Conservation (phyloP, 2,113 vertebrate species). For the Apistogramma diplotaenia region DNA sequence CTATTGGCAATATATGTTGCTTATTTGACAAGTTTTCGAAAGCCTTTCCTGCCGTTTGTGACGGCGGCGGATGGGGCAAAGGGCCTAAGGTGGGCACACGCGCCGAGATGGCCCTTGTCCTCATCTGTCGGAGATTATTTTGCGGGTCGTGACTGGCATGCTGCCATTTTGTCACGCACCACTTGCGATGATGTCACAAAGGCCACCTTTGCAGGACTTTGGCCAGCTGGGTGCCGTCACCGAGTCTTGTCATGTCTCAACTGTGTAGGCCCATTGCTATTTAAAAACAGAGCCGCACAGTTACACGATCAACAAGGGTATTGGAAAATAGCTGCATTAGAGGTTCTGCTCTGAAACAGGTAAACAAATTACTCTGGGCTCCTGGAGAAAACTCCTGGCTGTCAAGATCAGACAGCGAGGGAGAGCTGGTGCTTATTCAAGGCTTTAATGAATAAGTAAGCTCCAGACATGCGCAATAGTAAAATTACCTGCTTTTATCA, state of each 20-base stretch:
- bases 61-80: slow-evolving; percentile 25
- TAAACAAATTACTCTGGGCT: slow-evolving; percentile 49
- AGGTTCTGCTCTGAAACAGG: slow-evolving; percentile 44
- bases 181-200: slow-evolving; percentile 59
- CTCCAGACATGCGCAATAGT: neutral
- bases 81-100: slow-evolving; percentile 25
- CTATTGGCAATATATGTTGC: slow-evolving; percentile 31
- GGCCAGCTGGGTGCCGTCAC: slow-evolving; percentile 68
- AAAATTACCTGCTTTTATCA: slow-evolving; percentile 36
- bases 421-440: slow-evolving; percentile 34
- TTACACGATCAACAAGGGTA: slow-evolving; percentile 38
- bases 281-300: slow-evolving; percentile 35
- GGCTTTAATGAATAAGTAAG: slow-evolving; percentile 39
- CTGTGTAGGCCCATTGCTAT: slow-evolving; percentile 35
- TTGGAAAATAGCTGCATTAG: slow-evolving; percentile 38
- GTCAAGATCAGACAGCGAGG: slow-evolving; percentile 13
- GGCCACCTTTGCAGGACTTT: slow-evolving; percentile 53
- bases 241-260: slow-evolving; percentile 44
- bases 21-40: slow-evolving; percentile 42
- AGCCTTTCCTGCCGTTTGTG: slow-evolving; percentile 8
- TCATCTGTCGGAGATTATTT: slow-evolving; percentile 69
- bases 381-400: neutral
- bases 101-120: slow-evolving; percentile 53
- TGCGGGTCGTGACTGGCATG: slow-evolving; percentile 46
- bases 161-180: slow-evolving; percentile 62